Conservation (phyloP, 2,888 invertebrate genomes). For the Pterobdella sp. region DNA sequence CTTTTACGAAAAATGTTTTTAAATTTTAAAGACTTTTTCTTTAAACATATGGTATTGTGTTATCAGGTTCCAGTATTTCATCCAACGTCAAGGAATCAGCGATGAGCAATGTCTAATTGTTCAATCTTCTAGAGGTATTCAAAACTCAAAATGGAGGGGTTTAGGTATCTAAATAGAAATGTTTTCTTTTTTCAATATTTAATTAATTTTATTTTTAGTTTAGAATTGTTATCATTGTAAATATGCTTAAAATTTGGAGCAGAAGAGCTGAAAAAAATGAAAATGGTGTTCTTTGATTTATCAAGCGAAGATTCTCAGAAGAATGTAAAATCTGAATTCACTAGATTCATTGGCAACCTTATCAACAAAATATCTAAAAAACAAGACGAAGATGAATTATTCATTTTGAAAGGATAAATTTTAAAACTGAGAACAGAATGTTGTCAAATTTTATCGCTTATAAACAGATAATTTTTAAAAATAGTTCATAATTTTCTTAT, state of each 20-base stretch:
- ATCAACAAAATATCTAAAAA: conserved; percentile 46
- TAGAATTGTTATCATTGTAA: not conserved
- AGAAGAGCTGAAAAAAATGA: conserved; percentile 29
- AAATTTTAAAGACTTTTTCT: too few species aligned
- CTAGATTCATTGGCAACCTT: conserved; percentile 45
- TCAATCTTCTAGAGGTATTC: conserved; percentile 45
- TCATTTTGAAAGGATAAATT: conserved; percentile 38
- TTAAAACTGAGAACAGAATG: not conserved
- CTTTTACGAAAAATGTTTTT: too few species aligned
- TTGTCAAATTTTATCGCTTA: not conserved
- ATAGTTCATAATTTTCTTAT: not conserved
- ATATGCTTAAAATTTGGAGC: not conserved
- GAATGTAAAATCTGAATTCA: conserved; percentile 43
- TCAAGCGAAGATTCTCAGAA: not conserved
- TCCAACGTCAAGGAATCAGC: conserved; percentile 61
- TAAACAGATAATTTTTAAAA: not conserved
- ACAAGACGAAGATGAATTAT: conserved; percentile 49
- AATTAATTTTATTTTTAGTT: not conserved
- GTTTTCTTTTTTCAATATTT: conserved; percentile 4
- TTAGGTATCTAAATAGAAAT: not conserved
- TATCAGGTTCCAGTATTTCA: conserved; percentile 59
- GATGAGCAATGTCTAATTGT: conserved; percentile 63
- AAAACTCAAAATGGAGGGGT: not conserved
- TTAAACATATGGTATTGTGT: too few species aligned
- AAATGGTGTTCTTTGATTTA: conserved; percentile 38